Percentiles rank a stretch among this genome's conserved stretches.
Conservation (phyloP, 2,888 invertebrate species). For the Drosophila suboccidentalis region DNA sequence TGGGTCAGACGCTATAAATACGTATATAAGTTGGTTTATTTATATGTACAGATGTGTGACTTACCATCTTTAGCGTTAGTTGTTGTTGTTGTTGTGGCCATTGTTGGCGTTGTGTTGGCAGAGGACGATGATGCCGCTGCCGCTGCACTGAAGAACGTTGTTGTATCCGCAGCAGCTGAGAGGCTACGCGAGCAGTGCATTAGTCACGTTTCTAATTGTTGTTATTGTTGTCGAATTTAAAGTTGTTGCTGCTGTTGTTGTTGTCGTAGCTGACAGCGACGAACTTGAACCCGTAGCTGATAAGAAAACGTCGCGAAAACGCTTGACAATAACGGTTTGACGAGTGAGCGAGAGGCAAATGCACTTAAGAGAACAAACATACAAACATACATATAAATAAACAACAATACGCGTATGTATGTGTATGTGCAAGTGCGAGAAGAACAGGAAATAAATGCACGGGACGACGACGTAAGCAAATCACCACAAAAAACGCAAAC, state of each 20-base stretch:
- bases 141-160: constrained; percentile 84
- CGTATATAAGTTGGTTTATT: neutral
- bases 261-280: constrained; percentile 25
- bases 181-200: constrained; percentile 92
- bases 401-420: constrained; percentile 19
- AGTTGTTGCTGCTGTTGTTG: constrained; percentile 18
- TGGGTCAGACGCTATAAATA: constrained; percentile 32
- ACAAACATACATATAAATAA: constrained; percentile 21
- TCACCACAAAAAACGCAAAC: constrained; percentile 42
- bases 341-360: constrained; percentile 6
- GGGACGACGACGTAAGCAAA: constrained; percentile 13
- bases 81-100: constrained; percentile 85
- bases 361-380: constrained; percentile 7
- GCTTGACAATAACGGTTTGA: constrained; percentile 37
- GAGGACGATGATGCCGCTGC: constrained; percentile 59
- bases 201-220: constrained; percentile 72
- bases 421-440: constrained; percentile 23
- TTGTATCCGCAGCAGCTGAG: constrained; percentile 89
- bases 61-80: constrained; percentile 89
- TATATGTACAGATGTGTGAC: constrained; percentile 77
- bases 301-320: constrained; percentile 55
- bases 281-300: constrained; percentile 55
- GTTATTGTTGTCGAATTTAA: constrained; percentile 22
- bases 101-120: constrained; percentile 74
- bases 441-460: constrained; percentile 61